A percentile compares a stretch with the other conserved stretches of the same genome.
phyloP scores from a whole-genome alignment of 2,888 invertebrate species.

The Masnerella sp. region DNA sequence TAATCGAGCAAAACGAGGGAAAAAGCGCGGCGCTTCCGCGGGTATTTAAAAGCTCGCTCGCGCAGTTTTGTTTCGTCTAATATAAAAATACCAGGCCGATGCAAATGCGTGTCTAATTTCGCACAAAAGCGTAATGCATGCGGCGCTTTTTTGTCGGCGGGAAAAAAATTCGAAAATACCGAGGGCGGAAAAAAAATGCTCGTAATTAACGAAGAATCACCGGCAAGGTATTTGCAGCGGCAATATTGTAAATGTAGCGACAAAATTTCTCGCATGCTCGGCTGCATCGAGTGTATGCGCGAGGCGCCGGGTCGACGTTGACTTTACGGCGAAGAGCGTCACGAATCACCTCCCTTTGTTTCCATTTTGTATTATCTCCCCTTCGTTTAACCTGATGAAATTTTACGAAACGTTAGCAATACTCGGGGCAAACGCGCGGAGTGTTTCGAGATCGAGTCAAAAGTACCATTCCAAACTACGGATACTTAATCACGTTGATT shows the following conservation, averaged over 20 bases:
- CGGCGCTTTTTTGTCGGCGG: slow-evolving; percentile 23
- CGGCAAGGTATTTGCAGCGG: slow-evolving; percentile 55
- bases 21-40: slow-evolving; percentile 9
- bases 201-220: slow-evolving; percentile 60
- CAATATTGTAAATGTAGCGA: slow-evolving; percentile 59
- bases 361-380: slow-evolving; percentile 59
- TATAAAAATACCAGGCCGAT: slow-evolving; percentile 55
- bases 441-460: slow-evolving; percentile 55
- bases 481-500: slow-evolving; percentile 57
- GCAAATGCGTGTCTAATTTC: slow-evolving; percentile 57
- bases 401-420: slow-evolving; percentile 62
- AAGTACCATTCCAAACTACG: slow-evolving; percentile 38
- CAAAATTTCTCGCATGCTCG: slow-evolving; percentile 60
- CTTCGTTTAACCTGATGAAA: slow-evolving; percentile 61
- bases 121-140: slow-evolving; percentile 53
- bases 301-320: slow-evolving; percentile 59
- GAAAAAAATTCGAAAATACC: slow-evolving; percentile 46
- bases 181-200: slow-evolving; percentile 45
- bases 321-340: slow-evolving; percentile 61
- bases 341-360: slow-evolving; percentile 60
- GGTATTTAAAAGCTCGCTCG: slow-evolving; percentile 2
- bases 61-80: slow-evolving; percentile 28
- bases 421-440: slow-evolving; percentile 54
- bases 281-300: slow-evolving; percentile 48
- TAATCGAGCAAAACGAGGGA: not conserved